Conservation (phyloP, 2,797 vertebrate species). For the Acipenser oxyrinchus region DNA sequence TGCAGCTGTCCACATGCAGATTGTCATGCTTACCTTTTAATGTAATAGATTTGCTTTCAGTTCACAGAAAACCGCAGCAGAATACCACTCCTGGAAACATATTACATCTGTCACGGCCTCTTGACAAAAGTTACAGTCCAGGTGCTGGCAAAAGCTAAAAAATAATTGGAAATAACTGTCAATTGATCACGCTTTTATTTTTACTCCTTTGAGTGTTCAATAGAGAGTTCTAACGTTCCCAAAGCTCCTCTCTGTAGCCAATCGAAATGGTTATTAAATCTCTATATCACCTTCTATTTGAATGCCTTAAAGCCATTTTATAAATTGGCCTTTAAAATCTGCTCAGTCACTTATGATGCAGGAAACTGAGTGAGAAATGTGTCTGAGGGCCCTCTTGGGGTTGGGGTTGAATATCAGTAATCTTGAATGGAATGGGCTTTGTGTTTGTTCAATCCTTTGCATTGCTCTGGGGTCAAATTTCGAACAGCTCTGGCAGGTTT, state of each 20-base stretch:
- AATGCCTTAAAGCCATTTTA: no score
- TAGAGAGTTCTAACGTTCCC: no score
- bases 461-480: not conserved
- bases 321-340: no score
- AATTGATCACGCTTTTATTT: no score
- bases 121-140: not conserved
- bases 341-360: not conserved
- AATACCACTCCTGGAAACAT: not conserved
- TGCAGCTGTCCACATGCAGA: not conserved
- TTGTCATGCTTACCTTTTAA: not conserved
- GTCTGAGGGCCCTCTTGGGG: not conserved
- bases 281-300: no score
- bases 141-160: no score
- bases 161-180: no score
- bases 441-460: not conserved
- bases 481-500: not conserved
- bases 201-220: no score
- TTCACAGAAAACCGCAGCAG: not conserved
- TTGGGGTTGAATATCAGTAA: not conserved
- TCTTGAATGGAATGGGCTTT: not conserved
- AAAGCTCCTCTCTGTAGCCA: no score
- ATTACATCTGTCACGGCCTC: not conserved
- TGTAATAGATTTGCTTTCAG: not conserved
- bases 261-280: no score
- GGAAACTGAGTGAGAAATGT: not conserved